Base-by-base conservation (phyloP, 2,888 invertebrate species). In the Anthophora plumipes region DNA sequence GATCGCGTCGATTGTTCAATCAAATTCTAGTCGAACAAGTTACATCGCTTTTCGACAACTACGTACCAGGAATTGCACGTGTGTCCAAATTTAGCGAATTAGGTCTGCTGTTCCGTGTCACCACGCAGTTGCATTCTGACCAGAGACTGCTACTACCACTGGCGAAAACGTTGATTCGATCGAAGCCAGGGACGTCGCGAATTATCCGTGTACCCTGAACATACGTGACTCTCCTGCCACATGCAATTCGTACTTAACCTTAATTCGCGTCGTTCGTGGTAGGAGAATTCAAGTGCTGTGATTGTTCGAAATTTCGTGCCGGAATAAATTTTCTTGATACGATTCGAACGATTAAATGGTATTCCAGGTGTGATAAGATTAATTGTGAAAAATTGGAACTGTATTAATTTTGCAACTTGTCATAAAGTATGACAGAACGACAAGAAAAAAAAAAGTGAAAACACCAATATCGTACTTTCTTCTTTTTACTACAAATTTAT, bases 121-220 rank as follows among this genome's bases (percentile, higher is more conserved):
- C 81, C 64, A 71, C 84, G 75, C 83, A 77, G 77, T 83, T 85
- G 77, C 78, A 84, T 83, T 84, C 88, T 87, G 82, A 67, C 80
- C 66, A 72, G 75, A 69, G 61, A 60, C 64, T 54, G 72, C 61
- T 86, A 82, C 82, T 87, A 83, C 78, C 82, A 73, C 70, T 82
- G 54, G 85, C 69, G 79, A 88, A 88, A 90, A 90, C 90, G 77
- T 90, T 69, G 73, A 77, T 80, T 84, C 78, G 79, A 84, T 83
- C 81, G 82, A 80, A 83, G n/a, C 54, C 85, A 86, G 86, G 85
- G 69, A 67, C 80, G 88, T 83, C 66, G 57, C 55, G 11, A 61
- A 67, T 61, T 69, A 61, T 57, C 46, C 52, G 50, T 52, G 55
- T 54, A 75, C 87, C 78, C 76, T 63, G 55, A n/a, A 17, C 61